Evolutionary conservation across 1,140 invertebrate genomes (phyloP).

Genomic region (Drosophila simulans): DNA sequence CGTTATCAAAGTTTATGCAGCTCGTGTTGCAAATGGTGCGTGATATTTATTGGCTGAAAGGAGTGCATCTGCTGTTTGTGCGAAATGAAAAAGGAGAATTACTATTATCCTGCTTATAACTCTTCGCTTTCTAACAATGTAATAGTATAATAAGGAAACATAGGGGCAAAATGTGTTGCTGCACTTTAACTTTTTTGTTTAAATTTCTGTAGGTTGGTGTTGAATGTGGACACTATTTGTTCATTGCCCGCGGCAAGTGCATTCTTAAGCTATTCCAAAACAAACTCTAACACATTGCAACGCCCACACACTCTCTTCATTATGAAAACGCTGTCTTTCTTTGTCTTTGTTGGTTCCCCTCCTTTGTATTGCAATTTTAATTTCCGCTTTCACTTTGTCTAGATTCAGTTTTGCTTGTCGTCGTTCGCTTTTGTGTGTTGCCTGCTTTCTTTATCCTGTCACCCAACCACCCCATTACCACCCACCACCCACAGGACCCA

Average conservation of each 20-base stretch:
- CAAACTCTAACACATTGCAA: not conserved
- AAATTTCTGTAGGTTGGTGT: not conserved
- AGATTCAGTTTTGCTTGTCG: slow-evolving; percentile 69
- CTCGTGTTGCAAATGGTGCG: slow-evolving; percentile 38
- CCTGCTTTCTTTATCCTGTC: not conserved
- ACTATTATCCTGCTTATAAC: not conserved
- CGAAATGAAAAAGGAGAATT: not conserved
- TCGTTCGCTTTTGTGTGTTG: slow-evolving; percentile 43
- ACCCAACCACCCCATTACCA: not conserved
- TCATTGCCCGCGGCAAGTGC: slow-evolving; percentile 22
- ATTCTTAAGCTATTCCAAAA: slow-evolving; percentile 25
- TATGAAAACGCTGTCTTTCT: slow-evolving; percentile 54
- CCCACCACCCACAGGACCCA: slow-evolving; percentile 12
- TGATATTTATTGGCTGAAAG: slow-evolving; percentile 41
- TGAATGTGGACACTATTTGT: slow-evolving; percentile 12
- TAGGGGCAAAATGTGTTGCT: not conserved
- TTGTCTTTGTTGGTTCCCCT: slow-evolving; percentile 33
- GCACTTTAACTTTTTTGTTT: not conserved
- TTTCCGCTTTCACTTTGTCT: slow-evolving; percentile 82
- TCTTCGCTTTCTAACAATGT: not conserved
- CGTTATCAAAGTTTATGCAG: slow-evolving; percentile 53
- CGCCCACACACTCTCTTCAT: slow-evolving; percentile 51
- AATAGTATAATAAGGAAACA: too few species aligned
- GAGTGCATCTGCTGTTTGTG: slow-evolving; percentile 13
- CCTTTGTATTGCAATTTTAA: slow-evolving; percentile 81